Evolutionary conservation across 2,888 invertebrate species (phyloP), one percentile per base, ranked within the genome.

Genomic region (Acholoe squamosa): DNA sequence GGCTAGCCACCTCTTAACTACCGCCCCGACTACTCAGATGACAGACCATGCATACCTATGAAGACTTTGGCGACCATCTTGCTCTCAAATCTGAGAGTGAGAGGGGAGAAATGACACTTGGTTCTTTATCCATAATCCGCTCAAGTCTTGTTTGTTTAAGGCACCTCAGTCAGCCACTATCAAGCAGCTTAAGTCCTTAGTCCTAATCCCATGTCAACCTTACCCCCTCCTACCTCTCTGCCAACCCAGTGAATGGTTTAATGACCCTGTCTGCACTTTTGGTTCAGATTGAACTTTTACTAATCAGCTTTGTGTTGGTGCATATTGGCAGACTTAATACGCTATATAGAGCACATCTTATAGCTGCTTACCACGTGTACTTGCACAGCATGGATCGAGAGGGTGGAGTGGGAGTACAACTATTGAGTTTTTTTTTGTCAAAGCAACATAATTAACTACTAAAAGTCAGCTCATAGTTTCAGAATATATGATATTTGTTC

Each of bases 61-160:
- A 3, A 19, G 61, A n/a, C 61, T 61, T 12, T 7, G 5, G 61
- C 14, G 61, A n/a, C 19, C 61, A 12, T 43, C 43, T 43, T 43
- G 43, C 43, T 43, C 5, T 43, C 43, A n/a, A 61, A 3, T 12
- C 61, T 19, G n/a, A n/a, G n/a, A n/a, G n/a, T n/a, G n/a, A 61
- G 61, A 12, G 22, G 19, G 5, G 61, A n/a, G 12, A 7, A 61
- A 12, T 61, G 61, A 61, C 61, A 61, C 61, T 61, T 61, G 61
- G 61, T 61, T n/a, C 61, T 61, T n/a, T 3, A n/a, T 61, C 61
- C 61, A 3, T 61, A 71, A 71, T 71, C 71, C 71, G 71, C 71
- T 71, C 28, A 71, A 28, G n/a, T 14, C n/a, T n/a, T n/a, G 80
- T 80, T 34, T 80, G 80, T 43, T 80, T n/a, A 43, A 61, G 61